Evolutionary conservation across 2,888 invertebrate genomes (phyloP).

Genomic region (Galeruca laticollis): DNA sequence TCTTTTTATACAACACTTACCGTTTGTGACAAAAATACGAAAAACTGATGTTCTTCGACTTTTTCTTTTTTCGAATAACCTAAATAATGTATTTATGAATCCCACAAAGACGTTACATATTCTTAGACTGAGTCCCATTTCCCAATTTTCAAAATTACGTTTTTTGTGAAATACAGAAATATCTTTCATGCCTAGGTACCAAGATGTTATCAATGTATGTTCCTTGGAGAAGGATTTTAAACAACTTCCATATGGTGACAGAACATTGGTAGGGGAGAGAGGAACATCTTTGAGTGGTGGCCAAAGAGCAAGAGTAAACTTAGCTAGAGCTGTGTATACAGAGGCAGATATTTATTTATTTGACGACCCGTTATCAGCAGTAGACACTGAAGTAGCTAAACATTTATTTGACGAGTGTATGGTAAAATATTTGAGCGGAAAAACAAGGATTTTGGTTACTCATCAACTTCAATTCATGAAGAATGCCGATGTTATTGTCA

Average conservation of each 20-base stretch:
- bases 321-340: slow-evolving; percentile 83
- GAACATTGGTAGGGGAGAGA: slow-evolving; percentile 82
- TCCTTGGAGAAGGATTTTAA: slow-evolving; percentile 78
- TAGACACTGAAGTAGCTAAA: slow-evolving; percentile 81
- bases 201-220: slow-evolving; percentile 72
- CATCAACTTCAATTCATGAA: slow-evolving; percentile 86
- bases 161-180: too few species aligned
- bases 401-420: slow-evolving; percentile 83
- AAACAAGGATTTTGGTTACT: slow-evolving; percentile 83
- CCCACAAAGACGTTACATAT: too few species aligned
- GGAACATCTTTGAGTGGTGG: too few species aligned
- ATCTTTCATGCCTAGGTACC: slow-evolving; percentile 48
- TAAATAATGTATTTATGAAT: too few species aligned
- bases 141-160: background rate
- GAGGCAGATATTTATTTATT: slow-evolving; percentile 82
- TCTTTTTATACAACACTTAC: too few species aligned
- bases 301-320: slow-evolving; percentile 70
- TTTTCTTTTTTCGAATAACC: too few species aligned
- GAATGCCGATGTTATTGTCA: slow-evolving; percentile 74
- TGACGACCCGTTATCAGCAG: slow-evolving; percentile 86
- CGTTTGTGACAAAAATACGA: too few species aligned
- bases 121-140: background rate
- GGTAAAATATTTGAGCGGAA: slow-evolving; percentile 68
- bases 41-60: too few species aligned
- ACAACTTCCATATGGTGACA: slow-evolving; percentile 78